These are phyloP conservation scores for Diabrotica virgifera DNA, from an alignment of 1,140 invertebrate species.

Conservation along the genomic window DNA sequence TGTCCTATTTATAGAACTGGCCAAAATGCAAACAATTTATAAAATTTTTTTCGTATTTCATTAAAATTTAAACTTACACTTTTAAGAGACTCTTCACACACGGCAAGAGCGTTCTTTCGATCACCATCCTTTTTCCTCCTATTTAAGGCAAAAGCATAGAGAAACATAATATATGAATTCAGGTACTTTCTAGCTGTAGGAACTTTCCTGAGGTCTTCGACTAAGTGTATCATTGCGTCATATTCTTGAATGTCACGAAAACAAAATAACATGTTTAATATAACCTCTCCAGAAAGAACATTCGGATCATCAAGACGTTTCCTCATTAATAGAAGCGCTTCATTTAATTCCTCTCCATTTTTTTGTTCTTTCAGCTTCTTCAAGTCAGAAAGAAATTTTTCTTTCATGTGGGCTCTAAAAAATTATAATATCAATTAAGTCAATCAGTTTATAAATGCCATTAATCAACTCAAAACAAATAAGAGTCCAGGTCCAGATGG, in stretches of 20 bases:
- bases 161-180: conserved; percentile 85
- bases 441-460: background rate
- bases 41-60: too few relatives aligned
- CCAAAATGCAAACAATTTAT: too few relatives aligned
- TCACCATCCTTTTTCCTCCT: conserved; percentile 91
- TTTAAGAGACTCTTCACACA: conserved; percentile 86
- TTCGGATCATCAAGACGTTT: conserved; percentile 94
- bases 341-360: conserved; percentile 81
- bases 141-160: conserved; percentile 97
- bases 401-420: conserved; percentile 90
- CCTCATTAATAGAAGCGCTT: conserved; percentile 85
- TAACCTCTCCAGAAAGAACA: conserved; percentile 90
- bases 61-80: conserved; percentile 50
- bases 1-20: too few relatives aligned
- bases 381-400: conserved; percentile 94
- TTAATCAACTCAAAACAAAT: too few relatives aligned
- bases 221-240: conserved; percentile 95
- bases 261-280: conserved; percentile 88
- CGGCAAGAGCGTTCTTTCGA: conserved; percentile 86
- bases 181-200: conserved; percentile 88
- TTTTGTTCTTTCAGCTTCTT: conserved; percentile 87
- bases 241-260: conserved; percentile 95
- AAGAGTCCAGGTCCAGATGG: too few relatives aligned
- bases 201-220: conserved; percentile 92
- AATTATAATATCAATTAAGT: background rate